Percentiles rank a stretch among this genome's conserved stretches.
Evolutionary conservation across 23 tunicate genomes (phyloP).

Genomic region (Halocynthia aurantium): DNA sequence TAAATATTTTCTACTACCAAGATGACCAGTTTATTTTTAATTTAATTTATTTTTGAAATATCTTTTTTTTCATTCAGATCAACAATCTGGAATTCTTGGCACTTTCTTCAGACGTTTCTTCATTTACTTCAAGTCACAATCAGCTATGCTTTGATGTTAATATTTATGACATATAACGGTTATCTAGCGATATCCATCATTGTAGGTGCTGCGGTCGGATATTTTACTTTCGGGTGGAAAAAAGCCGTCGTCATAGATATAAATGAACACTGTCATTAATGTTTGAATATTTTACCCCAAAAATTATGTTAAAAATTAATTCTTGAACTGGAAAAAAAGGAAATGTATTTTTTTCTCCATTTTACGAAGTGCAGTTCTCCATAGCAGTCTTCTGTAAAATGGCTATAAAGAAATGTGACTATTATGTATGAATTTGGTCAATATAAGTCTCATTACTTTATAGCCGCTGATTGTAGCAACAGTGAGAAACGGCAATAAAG

Average conservation of each 20-base stretch:
- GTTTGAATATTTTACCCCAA: neutral
- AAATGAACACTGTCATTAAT: slow-evolving; percentile 91
- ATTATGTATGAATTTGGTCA: no score
- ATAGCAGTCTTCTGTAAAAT: no score
- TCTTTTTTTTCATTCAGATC: slow-evolving; percentile 13
- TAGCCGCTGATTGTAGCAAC: no score
- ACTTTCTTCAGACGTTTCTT: slow-evolving; percentile 63
- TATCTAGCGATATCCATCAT: slow-evolving; percentile 78
- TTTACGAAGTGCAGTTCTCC: no score
- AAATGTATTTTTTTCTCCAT: no score
- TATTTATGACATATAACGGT: slow-evolving; percentile 88
- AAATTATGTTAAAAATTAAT: no score
- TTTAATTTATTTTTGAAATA: neutral
- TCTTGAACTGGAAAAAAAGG: no score
- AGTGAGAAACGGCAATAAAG: no score
- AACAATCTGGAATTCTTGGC: slow-evolving; percentile 45
- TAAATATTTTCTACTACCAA: no score
- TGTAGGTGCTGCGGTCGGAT: slow-evolving; percentile 75
- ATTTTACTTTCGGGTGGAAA: slow-evolving; percentile 93
- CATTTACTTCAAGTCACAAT: slow-evolving; percentile 77
- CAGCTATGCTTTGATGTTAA: slow-evolving; percentile 87
- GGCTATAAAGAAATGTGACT: no score
- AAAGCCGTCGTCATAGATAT: slow-evolving; percentile 72
- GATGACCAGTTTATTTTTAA: no score
- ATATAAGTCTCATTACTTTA: no score